Evolutionary conservation across 2,797 vertebrate genomes (phyloP), one percentile per base, ranked within the genome.

Genomic region (Ptychadena robeensis): DNA sequence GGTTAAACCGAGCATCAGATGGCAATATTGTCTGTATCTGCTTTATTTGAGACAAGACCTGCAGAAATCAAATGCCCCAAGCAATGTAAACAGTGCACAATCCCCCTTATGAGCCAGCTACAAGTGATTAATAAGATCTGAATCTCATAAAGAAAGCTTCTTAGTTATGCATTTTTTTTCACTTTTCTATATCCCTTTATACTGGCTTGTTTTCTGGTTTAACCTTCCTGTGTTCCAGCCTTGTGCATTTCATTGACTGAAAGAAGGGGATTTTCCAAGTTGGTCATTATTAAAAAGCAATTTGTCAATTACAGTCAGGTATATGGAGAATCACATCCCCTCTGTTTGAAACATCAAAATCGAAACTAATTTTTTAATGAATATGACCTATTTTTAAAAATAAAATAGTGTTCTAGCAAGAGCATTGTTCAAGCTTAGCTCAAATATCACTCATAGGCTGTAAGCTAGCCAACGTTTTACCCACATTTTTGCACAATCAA

Each of bases 121-220:
- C 82, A 69, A 74, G 71, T 80, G 77, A 80, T 80, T 85, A 85
- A 85, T 85, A 79, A 84, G 82, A 84, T 79, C 64, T 74, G 82
- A 84, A 84, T 79, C 65, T 75, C 71, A 85, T 70, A 70, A 77
- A 84, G 70, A 74, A 84, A 64, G 71, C 64, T 80, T 85, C 53
- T 38, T 57, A n/a, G 69, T 79, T 80, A 75, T 80, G 69, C 64
- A 69, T 15, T 48, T 84, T 68, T 73, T 68, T 71, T 66, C 40
- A 59, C 68, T 80, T 79, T 65, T 80, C 70, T 59, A 67, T 64
- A 79, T 57, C 31, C 59, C 65, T 73, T 69, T 63, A 66, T 64
- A 59, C 57, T n/a, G 4, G 22, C 35, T 78, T 71, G 73, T 77
- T 71, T 40, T 68, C 25, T 71, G 11, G 15, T 77, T 48, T 77